phyloP scores from a whole-genome alignment of 2,797 vertebrate genomes.

The Ceyx erithaca region DNA sequence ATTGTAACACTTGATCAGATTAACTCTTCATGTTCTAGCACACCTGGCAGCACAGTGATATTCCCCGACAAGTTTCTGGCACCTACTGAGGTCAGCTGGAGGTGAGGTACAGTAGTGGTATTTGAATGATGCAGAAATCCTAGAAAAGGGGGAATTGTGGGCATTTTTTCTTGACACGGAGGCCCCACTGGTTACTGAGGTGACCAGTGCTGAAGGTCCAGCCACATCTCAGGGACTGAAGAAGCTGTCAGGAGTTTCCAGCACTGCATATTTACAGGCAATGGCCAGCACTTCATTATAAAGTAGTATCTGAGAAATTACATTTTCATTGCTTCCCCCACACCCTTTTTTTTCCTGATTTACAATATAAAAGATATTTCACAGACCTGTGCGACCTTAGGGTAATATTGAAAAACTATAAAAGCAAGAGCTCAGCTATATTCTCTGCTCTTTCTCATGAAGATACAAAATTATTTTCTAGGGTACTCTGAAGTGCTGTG shows the following conservation, averaged over 20 bases:
- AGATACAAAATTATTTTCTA: neutral
- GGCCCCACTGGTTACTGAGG: conserved; percentile 12
- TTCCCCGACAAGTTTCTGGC: neutral
- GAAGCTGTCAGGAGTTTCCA: conserved; percentile 38
- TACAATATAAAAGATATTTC: conserved; percentile 38
- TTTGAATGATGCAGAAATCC: neutral
- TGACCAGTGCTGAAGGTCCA: neutral
- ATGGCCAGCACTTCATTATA: neutral
- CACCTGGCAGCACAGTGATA: neutral
- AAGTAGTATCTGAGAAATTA: conserved; percentile 13
- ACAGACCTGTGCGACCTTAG: conserved; percentile 10
- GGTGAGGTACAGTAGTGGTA: rapidly evolving
- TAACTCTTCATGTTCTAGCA: neutral
- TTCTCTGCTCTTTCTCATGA: neutral
- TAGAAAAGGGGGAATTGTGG: neutral
- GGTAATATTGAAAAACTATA: conserved; percentile 27
- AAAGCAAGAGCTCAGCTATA: conserved; percentile 29
- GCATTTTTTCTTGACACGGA: neutral
- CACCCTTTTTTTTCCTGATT: conserved; percentile 14
- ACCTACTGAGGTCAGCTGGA: neutral
- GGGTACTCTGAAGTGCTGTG: neutral
- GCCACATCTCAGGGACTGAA: neutral
- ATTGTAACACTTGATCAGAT: neutral
- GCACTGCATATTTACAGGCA: neutral
- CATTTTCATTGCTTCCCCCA: neutral